phyloP scores from a whole-genome alignment of 2,797 vertebrate genomes.

The Benthosema pterotum region DNA sequence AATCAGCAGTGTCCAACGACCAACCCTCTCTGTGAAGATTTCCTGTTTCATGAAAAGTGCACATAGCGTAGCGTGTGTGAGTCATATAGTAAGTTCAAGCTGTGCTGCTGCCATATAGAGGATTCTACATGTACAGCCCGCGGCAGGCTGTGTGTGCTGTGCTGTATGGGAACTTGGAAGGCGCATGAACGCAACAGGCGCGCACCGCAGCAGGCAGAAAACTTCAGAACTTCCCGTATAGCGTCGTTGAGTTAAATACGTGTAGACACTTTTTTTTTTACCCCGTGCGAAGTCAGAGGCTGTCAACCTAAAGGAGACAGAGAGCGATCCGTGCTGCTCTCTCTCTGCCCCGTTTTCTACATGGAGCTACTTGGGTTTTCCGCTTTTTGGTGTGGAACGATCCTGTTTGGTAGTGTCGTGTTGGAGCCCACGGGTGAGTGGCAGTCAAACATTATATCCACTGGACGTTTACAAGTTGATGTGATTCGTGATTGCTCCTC shows the following conservation, averaged over 20 bases:
- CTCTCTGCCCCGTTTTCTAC: slow-evolving; percentile 34
- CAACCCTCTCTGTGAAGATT: slow-evolving; percentile 75
- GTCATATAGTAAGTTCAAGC: slow-evolving; percentile 60
- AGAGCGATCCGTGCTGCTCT: slow-evolving; percentile 19
- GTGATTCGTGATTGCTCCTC: background rate
- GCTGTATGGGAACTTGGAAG: slow-evolving; percentile 30
- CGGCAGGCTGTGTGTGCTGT: too few species aligned
- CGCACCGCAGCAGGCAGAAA: slow-evolving; percentile 15
- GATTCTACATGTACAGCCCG: slow-evolving; percentile 32
- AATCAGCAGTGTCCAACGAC: slow-evolving; percentile 68
- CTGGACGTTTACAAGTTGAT: background rate
- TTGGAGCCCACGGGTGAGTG: slow-evolving; percentile 65
- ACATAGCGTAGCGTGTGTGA: slow-evolving; percentile 44
- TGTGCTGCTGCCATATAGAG: slow-evolving; percentile 17
- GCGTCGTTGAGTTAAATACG: background rate
- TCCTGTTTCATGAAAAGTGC: slow-evolving; percentile 73
- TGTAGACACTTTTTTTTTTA: slow-evolving; percentile 36
- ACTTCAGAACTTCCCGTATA: slow-evolving; percentile 1
- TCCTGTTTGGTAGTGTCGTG: slow-evolving; percentile 54
- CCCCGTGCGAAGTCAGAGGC: slow-evolving; percentile 29
- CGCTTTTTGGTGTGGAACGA: slow-evolving; percentile 72
- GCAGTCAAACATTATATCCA: too few species aligned
- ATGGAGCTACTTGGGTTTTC: slow-evolving; percentile 74
- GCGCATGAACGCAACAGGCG: slow-evolving; percentile 49
- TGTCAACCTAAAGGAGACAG: slow-evolving; percentile 62